A percentile compares a stretch with the other conserved stretches of the same genome.
Conservation (phyloP, 2,888 invertebrate species). For the Cremastobaeus sp. region DNA sequence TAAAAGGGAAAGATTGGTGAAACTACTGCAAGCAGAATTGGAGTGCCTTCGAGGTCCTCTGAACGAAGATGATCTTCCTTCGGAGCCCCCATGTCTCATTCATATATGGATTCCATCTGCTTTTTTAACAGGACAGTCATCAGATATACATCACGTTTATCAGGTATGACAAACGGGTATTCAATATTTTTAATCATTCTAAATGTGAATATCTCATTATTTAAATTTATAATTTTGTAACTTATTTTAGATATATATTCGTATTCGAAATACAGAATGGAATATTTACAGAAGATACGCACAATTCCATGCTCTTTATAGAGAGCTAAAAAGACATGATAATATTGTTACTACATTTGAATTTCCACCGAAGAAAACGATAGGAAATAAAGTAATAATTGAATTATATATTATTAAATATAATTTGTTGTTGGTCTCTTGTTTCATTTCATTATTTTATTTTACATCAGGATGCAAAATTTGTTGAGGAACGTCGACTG, state of each 20-base stretch:
- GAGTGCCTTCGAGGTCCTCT: constrained; percentile 84
- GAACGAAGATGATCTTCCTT: constrained; percentile 78
- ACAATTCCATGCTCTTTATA: constrained; percentile 92
- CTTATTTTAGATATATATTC: constrained; percentile 83
- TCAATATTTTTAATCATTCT: too few species aligned
- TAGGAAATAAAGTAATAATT: constrained; percentile 89
- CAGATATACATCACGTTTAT: constrained; percentile 92
- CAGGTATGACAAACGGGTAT: constrained; percentile 86
- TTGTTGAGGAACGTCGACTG: constrained; percentile 92
- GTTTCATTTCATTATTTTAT: too few species aligned
- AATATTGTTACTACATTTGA: constrained; percentile 88
- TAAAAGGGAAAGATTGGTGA: constrained; percentile 81
- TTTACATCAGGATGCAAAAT: constrained; percentile 85
- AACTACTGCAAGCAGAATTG: constrained; percentile 82
- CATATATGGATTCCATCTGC: constrained; percentile 93
- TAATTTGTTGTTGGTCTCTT: too few species aligned
- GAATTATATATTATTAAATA: neutral
- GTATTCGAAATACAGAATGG: constrained; percentile 94
- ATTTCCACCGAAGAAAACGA: constrained; percentile 96
- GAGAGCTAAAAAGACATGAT: constrained; percentile 90
- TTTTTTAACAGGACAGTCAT: constrained; percentile 85
- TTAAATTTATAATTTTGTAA: too few species aligned
- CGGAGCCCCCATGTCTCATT: constrained; percentile 80
- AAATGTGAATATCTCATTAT: too few species aligned
- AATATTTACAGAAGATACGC: constrained; percentile 96